Evolutionary conservation across 2,888 invertebrate genomes (phyloP), one percentile per base, ranked within the genome.

Genomic region (Meghimatium bilineatum): DNA sequence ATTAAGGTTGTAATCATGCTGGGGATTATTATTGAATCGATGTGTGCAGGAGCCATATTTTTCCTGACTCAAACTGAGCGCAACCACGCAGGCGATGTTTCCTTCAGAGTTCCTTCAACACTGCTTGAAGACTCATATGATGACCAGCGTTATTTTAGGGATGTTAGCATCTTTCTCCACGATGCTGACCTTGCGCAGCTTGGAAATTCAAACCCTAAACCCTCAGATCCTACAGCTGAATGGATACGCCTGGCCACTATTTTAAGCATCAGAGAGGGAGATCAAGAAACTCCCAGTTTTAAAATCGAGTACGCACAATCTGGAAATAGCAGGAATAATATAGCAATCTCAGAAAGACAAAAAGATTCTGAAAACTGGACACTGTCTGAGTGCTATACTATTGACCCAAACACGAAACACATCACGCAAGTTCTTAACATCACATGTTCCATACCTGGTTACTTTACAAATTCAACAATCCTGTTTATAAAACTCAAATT

Each of bases 31-130:
- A 26, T 89, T 1, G 89, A 90, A 69, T 86, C 89, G 14, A 86
- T 82, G 23, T 88, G 89, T 26, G 88, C 91, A 44, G 86, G 88
- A 10, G 82, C 89, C 3, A 87, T 91, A 36, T 92, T 90, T 84
- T 74, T 90, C 67, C 89, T 91, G 79, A 91, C 91, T 1, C 90
- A 91, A 74, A 89, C 89, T 29, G 88, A 89, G 74, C 84, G 89
- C n/a, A 88, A 87, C n/a, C 67, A 84, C n/a, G 85, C 88, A 72
- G 90, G 90, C 2, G 83, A 63, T n/a, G n/a, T 63, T n/a, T 90
- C 90, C 0, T 86, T 52, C 56, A n/a, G 52, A 78, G 82, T 89
- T 14, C 91, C 91, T 0, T 86, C 88, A 29, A 87, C 88, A 32
- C 63, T 91, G 1, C 83, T 91, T 32, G 86, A 89, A 26, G 82